Base-by-base conservation (phyloP, 1,140 invertebrate genomes). In the Calliopsis andreniformis region DNA sequence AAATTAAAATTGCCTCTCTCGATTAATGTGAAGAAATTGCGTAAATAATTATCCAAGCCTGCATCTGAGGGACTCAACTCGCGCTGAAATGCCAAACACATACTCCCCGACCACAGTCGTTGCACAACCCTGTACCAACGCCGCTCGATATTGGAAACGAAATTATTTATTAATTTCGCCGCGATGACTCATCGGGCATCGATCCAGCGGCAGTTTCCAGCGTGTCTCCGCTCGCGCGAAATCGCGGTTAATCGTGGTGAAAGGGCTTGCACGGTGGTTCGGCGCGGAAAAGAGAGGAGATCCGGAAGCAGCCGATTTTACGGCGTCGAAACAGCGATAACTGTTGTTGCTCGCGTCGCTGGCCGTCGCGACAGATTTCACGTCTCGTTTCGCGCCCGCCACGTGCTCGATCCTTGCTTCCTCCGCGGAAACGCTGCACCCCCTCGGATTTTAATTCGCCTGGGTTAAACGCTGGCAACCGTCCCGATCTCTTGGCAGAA, bases 381-480 rank as follows among this genome's bases (percentile, higher is more conserved):
- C 71, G 75, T 64, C 58, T 78, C 67, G 51, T 78, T 82, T 76
- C 79, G 45, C 62, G 58, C 39, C 39, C 61, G 28, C 45, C 59
- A 49, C 18, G 28, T 30, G 32, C 30, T n/a, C 18, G 20, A 30
- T 18, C 53, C 61, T n/a, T 42, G 55, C 39, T 79, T 68, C 51
- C 35, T 32, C 10, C 28, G 6, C 30, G 20, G 18, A 14, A 20
- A 30, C 8, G 16, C 30, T 25, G 59, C 49, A 58, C 67, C 63
- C 35, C 64, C 49, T 45, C 66, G 68, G 66, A 47, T 76, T 80
- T 82, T 80, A 70, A 82, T 80, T 80, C 45, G 59, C 59, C 35
- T 10, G 35, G 59, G 64, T 81, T 78, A 79, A 81, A 45, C 79
- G 77, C 18, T 75, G 69, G 79, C 77, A 75, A 20, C 7, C 14